Evolutionary conservation across 2,113 vertebrate species (phyloP), one percentile per base, ranked within the genome.

Genomic region (Ictidomys tridecemlineatus): DNA sequence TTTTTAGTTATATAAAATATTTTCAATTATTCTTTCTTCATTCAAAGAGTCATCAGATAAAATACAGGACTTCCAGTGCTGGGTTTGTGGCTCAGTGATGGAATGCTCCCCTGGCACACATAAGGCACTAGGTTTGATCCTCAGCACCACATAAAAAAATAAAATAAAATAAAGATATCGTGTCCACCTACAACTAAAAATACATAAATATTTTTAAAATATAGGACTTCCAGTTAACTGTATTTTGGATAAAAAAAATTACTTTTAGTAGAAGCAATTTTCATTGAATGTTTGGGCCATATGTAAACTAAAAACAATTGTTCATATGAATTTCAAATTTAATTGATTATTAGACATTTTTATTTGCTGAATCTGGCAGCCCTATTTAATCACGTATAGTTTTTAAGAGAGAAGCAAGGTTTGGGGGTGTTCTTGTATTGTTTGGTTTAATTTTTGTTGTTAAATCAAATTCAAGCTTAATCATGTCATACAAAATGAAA

Each of bases 401-500:
- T 79, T 39, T 89, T 96, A 63, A 77, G 16, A 72, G 45, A 48
- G 51, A 91, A 91, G 42, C 28, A 95, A 83, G 18, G 89, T 94
- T 89, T 42, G 3, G 0, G 22, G 20, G 8, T 80, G 0, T 63
- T 69, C 91, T 37, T 10, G 5, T 32, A 42, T 16, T 87, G 34
- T 30, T 95, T 89, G 85, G 61, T 85, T 79, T 56, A 80, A 73
- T 45, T 97, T 94, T 34, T 80, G 77, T 89, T 77, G 6, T 76
- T 89, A 97, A 97, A 87, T 96, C 89, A 90, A 95, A 89, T 89
- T 4, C 83, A 72, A 89, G 72, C 20, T 78, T 95, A 96, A 74
- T 94, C 97, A 94, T 93, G 92, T 13, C 4, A 89, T 67, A 5
- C 92, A 89, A 97, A 74, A 96, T 89, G 56, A 89, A 85, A 98